Conservation (phyloP, 2,888 invertebrate species). For the Gasteruption jaculator region DNA sequence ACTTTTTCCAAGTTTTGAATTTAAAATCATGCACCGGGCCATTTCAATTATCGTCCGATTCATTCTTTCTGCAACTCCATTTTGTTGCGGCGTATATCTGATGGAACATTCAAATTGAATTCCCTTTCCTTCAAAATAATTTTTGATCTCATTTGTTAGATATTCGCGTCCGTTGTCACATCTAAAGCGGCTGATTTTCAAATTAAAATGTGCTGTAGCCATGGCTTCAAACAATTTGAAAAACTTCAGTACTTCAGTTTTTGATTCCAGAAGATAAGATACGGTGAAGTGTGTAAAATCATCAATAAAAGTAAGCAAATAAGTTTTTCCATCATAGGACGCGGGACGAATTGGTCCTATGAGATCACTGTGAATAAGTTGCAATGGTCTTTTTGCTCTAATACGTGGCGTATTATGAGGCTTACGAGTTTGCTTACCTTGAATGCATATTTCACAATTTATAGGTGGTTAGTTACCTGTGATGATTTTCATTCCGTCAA, state of each 20-base stretch:
- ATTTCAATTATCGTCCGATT: conserved; percentile 13
- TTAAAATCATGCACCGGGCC: conserved; percentile 14
- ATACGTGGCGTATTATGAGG: too few species aligned
- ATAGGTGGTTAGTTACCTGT: conserved; percentile 1
- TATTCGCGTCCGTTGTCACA: too few species aligned
- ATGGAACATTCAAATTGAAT: conserved; percentile 10
- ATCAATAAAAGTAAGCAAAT: conserved; percentile 18
- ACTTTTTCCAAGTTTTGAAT: conserved; percentile 9
- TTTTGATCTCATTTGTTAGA: too few species aligned
- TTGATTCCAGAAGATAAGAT: conserved; percentile 11
- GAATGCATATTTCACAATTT: conserved; percentile 21
- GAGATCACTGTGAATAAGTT: conserved; percentile 16
- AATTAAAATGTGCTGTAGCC: too few species aligned
- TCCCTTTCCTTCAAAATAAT: conserved; percentile 11
- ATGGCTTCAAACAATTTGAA: conserved; percentile 13
- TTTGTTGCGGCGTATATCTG: conserved; percentile 13
- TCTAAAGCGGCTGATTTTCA: too few species aligned
- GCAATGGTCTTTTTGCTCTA: conserved; percentile 6
- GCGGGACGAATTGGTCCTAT: conserved; percentile 17
- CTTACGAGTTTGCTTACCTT: conserved; percentile 29
- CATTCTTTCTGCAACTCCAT: conserved; percentile 13
- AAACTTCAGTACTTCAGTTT: conserved; percentile 12
- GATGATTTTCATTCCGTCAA: conserved; percentile 17
- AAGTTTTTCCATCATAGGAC: conserved; percentile 12
- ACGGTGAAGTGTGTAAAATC: conserved; percentile 14